A percentile compares a stretch with the other conserved stretches of the same genome.
Evolutionary conservation across 2,797 vertebrate species (phyloP).

Genomic region (Sebastes steindachneri): DNA sequence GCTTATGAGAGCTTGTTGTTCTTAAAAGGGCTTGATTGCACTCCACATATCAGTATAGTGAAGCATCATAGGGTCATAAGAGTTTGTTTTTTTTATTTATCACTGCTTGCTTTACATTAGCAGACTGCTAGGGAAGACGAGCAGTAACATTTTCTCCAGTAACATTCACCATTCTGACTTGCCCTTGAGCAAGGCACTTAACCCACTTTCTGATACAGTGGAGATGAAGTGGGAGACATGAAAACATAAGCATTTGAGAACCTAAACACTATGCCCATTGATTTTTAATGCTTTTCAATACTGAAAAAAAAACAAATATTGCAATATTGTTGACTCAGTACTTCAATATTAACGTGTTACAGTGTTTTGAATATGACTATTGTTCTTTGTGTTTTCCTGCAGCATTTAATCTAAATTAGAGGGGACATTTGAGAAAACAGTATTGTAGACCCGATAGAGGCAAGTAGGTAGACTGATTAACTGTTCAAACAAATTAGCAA

Average conservation of each 20-base stretch:
- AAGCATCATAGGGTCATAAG: not conserved
- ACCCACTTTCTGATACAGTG: not conserved
- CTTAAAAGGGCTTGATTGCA: not conserved
- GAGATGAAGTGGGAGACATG: not conserved
- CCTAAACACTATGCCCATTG: not conserved
- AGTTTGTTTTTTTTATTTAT: not conserved
- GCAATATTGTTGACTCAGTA: not conserved
- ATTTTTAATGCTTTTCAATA: not conserved
- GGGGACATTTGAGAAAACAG: not conserved
- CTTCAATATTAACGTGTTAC: not conserved
- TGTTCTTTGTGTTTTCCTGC: not conserved
- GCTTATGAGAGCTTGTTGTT: not conserved
- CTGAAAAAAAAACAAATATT: not conserved
- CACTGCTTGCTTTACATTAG: not conserved
- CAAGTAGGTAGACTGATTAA: not conserved
- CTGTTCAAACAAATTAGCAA: not conserved
- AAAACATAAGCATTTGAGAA: not conserved
- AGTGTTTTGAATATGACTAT: not conserved
- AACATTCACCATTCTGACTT: not conserved
- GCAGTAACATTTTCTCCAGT: not conserved
- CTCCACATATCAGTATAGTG: not conserved
- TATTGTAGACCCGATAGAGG: not conserved
- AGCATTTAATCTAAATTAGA: not conserved
- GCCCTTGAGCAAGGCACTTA: not conserved
- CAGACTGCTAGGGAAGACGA: not conserved